Evolutionary conservation across 2,797 vertebrate genomes (phyloP), one percentile per base, ranked within the genome.

Genomic region (Naso thynnoides): DNA sequence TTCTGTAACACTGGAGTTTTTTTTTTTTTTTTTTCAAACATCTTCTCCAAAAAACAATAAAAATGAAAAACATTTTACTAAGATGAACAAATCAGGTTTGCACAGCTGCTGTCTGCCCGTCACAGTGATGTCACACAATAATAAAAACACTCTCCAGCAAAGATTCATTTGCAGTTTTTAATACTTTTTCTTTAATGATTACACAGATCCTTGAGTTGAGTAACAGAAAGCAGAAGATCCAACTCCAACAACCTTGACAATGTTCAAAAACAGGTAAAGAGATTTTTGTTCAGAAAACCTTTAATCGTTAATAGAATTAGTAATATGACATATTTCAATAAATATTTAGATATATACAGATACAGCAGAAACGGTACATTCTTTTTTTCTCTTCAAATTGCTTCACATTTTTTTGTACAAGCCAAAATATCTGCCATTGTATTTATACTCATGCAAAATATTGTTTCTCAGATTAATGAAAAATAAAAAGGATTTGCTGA

Each of bases 301-400:
- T 96, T 95, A 95, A 95, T 96, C 94, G 94, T 94, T 94, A 93
- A 96, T 97, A 93, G 96, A 96, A 96, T 96, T 93, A 92, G 95
- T 95, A 96, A 95, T 96, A 95, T 95, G 95, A 96, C 96, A 96
- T 97, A 96, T 92, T 95, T 97, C 96, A 97, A 95, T 98, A 98
- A 97, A 97, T 98, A 97, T 95, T 94, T 95, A 92, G 93, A 96
- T 98, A 97, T 98, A 94, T 98, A 98, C 96, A 97, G 92, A 93
- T 93, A 96, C 94, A 96, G 96, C 96, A 97, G 96, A 96, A 97
- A 97, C 92, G 93, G 95, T 97, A 98, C 96, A 98, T 99, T 98
- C 97, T 96, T 93, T 94, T 92, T 92, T 93, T 86, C 92, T 94
- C 94, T 94, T 95, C 94, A 95, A 94, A 95, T 95, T 94, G 93